Evolutionary conservation across 2,888 invertebrate species (phyloP).

Genomic region (Caenorhabditis plicata): DNA sequence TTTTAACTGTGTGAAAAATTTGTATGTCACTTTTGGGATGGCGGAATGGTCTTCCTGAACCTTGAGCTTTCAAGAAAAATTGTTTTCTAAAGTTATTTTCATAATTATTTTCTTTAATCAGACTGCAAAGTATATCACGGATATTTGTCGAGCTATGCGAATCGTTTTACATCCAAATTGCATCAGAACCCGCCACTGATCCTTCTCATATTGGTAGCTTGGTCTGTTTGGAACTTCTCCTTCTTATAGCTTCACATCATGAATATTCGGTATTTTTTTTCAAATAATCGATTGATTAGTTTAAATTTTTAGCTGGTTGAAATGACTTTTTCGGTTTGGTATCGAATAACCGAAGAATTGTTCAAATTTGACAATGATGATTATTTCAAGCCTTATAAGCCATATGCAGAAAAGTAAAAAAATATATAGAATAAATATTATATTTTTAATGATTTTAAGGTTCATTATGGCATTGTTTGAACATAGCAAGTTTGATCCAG

Average conservation of each 20-base stretch:
- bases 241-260: slow-evolving; percentile 91
- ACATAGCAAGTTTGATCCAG: slow-evolving; percentile 94
- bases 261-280: slow-evolving; percentile 96
- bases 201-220: slow-evolving; percentile 21
- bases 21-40: too few relatives aligned
- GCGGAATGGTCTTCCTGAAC: too few relatives aligned
- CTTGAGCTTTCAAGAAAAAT: not conserved
- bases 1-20: too few relatives aligned
- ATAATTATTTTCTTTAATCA: too few relatives aligned
- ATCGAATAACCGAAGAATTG: slow-evolving; percentile 87
- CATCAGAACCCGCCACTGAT: slow-evolving; percentile 66
- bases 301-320: slow-evolving; percentile 76
- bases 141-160: slow-evolving; percentile 93
- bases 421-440: not conserved
- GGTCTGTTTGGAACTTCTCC: slow-evolving; percentile 81
- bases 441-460: slow-evolving; percentile 1
- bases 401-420: slow-evolving; percentile 81
- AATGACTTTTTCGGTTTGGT: slow-evolving; percentile 96
- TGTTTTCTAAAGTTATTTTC: too few relatives aligned
- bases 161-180: slow-evolving; percentile 82
- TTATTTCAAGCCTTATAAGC: slow-evolving; percentile 79
- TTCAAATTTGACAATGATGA: slow-evolving; percentile 82
- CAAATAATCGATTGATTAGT: too few relatives aligned
- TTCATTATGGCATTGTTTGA: slow-evolving; percentile 75
- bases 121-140: slow-evolving; percentile 86